phyloP scores from a whole-genome alignment of 2,797 vertebrate genomes.

The Tolypeutes matacus region DNA sequence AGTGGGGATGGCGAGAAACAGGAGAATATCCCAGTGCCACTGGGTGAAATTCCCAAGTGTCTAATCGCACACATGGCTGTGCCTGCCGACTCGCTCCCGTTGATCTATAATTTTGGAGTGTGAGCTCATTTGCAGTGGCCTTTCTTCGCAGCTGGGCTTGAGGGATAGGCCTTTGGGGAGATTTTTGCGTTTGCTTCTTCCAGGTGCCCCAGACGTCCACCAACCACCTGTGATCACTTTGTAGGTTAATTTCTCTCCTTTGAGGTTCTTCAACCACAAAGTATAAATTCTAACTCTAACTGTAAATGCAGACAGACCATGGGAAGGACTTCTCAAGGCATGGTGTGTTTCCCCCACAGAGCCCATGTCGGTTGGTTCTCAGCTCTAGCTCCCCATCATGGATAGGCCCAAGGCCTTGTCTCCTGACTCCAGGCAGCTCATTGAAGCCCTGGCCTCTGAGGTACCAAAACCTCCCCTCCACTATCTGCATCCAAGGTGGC shows the following conservation, averaged over 20 bases:
- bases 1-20: not conserved
- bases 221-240: not conserved
- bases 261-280: not conserved
- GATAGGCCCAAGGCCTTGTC: not conserved
- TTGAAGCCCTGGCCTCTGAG: not conserved
- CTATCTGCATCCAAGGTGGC: too few species aligned
- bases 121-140: not conserved
- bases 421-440: not conserved
- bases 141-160: not conserved
- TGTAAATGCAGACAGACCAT: too few species aligned
- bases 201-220: not conserved
- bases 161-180: not conserved
- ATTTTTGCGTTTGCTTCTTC: not conserved
- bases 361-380: not conserved
- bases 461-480: not conserved
- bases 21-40: accelerated
- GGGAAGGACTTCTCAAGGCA: not conserved
- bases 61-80: not conserved
- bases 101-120: not conserved
- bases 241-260: not conserved
- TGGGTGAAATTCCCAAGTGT: too few species aligned
- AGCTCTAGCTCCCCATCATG: not conserved
- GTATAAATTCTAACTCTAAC: not conserved
- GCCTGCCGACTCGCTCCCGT: accelerated
- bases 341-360: not conserved